Evolutionary conservation across 2,113 vertebrate species (phyloP).

Genomic region (Pelvicachromis taeniatus): DNA sequence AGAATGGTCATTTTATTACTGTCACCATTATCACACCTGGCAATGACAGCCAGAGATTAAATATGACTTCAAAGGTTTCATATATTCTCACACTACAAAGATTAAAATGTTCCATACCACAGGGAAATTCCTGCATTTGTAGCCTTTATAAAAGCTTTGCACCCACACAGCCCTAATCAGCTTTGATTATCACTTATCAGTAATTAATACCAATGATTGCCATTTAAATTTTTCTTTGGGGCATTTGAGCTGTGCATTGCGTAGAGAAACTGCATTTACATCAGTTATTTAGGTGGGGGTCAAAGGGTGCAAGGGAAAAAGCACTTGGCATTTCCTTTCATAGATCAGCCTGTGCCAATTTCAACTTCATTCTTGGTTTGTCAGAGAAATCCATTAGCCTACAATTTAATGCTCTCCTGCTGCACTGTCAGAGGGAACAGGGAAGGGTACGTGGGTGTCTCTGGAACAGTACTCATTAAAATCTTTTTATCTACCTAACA

Average conservation of each 20-base stretch:
- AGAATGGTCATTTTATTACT: neutral
- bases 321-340: slow-evolving; percentile 14
- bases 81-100: neutral
- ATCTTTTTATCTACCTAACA: slow-evolving; percentile 42
- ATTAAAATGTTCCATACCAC: neutral
- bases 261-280: neutral
- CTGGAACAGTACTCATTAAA: slow-evolving; percentile 42
- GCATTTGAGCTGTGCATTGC: neutral
- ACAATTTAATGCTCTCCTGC: slow-evolving; percentile 32
- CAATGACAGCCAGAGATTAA: neutral
- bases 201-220: neutral
- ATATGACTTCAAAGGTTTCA: neutral
- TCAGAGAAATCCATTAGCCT: slow-evolving; percentile 44
- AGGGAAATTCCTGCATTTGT: neutral
- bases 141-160: neutral
- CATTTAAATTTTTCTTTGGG: neutral
- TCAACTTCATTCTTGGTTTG: slow-evolving; percentile 24
- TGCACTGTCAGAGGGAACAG: slow-evolving; percentile 5
- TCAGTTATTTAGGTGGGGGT: neutral
- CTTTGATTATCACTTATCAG: neutral
- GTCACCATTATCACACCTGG: neutral
- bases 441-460: slow-evolving; percentile 20
- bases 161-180: neutral
- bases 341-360: neutral
- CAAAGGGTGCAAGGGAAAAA: neutral